Conservation (phyloP, 2,888 invertebrate genomes). For the Anticlea derivata region DNA sequence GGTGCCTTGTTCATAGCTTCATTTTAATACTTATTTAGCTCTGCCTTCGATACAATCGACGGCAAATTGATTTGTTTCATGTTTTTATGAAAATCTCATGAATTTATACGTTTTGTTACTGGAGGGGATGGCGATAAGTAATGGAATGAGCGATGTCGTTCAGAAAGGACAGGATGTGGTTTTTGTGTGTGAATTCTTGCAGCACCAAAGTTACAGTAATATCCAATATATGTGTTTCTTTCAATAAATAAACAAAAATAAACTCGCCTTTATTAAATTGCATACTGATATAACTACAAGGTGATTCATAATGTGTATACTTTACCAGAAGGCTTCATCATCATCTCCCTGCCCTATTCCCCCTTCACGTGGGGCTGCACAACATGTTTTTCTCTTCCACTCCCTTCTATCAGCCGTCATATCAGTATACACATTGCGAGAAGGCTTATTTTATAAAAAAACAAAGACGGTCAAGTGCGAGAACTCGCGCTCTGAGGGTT, state of each 20-base stretch:
- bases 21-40: slow-evolving; percentile 30
- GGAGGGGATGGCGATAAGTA: slow-evolving; percentile 29
- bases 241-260: no score
- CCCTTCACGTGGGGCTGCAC: no score
- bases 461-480: no score
- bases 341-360: no score
- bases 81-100: slow-evolving; percentile 32
- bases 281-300: neutral
- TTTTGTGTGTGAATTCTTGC: slow-evolving; percentile 25
- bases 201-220: slow-evolving; percentile 12
- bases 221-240: neutral
- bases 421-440: no score
- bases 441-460: no score
- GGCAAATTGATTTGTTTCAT: slow-evolving; percentile 41
- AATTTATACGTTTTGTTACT: slow-evolving; percentile 34
- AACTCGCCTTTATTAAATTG: neutral
- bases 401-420: no score
- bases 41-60: slow-evolving; percentile 19
- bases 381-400: no score
- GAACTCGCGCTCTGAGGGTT: no score
- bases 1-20: slow-evolving; percentile 34
- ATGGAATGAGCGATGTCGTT: slow-evolving; percentile 25
- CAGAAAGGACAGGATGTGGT: slow-evolving; percentile 28
- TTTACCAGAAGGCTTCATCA: no score
- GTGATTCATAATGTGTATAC: no score